Percentiles rank a stretch among this genome's conserved stretches.
phyloP scores from a whole-genome alignment of 2,113 vertebrate genomes.

The Acanthisitta chloris region DNA sequence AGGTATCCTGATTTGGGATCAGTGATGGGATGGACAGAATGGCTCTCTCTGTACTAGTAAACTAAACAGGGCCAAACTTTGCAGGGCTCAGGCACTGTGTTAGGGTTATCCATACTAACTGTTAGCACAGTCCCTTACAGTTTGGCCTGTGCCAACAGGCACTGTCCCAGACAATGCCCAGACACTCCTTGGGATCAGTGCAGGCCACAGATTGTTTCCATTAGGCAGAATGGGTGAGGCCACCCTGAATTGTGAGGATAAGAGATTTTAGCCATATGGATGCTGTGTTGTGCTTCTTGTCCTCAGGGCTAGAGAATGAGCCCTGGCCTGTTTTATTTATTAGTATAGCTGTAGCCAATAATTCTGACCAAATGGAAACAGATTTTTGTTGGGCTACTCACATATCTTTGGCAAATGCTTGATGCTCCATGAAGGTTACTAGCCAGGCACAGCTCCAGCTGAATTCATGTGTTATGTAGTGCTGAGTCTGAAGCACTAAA shows the following conservation, averaged over 20 bases:
- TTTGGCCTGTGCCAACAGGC: not conserved
- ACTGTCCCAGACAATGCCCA: not conserved
- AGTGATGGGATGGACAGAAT: not conserved
- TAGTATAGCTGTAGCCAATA: constrained; percentile 17
- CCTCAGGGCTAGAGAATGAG: constrained; percentile 5
- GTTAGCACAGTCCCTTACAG: not conserved
- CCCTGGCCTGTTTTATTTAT: constrained; percentile 21
- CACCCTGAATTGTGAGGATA: constrained; percentile 13
- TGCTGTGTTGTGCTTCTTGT: not conserved
- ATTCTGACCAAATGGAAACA: constrained; percentile 38
- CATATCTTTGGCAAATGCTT: constrained; percentile 27
- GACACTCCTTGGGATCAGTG: not conserved
- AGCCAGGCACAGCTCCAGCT: not conserved
- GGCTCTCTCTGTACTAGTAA: not conserved
- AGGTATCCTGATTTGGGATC: not conserved
- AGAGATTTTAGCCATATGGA: constrained; percentile 30
- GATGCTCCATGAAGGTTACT: not conserved
- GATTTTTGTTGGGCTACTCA: constrained; percentile 26
- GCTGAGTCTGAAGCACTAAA: not conserved
- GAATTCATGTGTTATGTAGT: not conserved
- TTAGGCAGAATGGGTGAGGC: constrained; percentile 14
- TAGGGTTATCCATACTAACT: not conserved
- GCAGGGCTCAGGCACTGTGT: not conserved
- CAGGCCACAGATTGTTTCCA: constrained; percentile 30
- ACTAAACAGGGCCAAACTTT: not conserved